Evolutionary conservation across 1,140 invertebrate genomes (phyloP).

Genomic region (Centruroides vittatus): DNA sequence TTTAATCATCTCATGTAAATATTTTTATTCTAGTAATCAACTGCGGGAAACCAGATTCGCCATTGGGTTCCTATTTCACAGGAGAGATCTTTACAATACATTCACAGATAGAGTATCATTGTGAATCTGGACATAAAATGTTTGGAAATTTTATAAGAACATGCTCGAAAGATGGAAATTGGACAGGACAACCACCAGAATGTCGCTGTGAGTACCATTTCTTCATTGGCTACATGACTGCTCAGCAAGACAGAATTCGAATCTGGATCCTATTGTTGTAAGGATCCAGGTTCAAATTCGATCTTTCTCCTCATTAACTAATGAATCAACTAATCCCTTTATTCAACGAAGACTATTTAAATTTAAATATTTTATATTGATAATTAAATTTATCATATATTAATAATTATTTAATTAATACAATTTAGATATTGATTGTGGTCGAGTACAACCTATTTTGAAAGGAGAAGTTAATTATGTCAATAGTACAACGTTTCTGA

Average conservation of each 20-base stretch:
- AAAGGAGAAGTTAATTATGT: slow-evolving; percentile 64
- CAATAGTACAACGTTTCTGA: slow-evolving; percentile 60
- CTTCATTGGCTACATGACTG: neutral
- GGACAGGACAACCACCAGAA: slow-evolving; percentile 57
- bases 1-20: no score
- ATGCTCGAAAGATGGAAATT: slow-evolving; percentile 58
- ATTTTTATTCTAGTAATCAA: slow-evolving; percentile 50
- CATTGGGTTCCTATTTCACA: slow-evolving; percentile 62
- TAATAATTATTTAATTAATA: neutral
- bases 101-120: slow-evolving; percentile 70
- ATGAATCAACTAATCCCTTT: no score
- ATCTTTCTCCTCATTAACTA: no score
- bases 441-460: slow-evolving; percentile 56
- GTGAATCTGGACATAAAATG: slow-evolving; percentile 63
- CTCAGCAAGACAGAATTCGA: neutral
- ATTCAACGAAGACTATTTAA: no score
- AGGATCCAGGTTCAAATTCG: neutral
- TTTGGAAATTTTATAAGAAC: slow-evolving; percentile 49
- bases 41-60: slow-evolving; percentile 73
- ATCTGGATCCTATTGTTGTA: neutral
- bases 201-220: slow-evolving; percentile 59
- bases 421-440: slow-evolving; percentile 57
- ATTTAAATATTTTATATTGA: neutral
- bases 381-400: no score
- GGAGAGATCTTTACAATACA: slow-evolving; percentile 76